A percentile compares a stretch with the other conserved stretches of the same genome.
These are phyloP conservation scores for Sinhomidia bicolor DNA, from an alignment of 2,888 invertebrate genomes.

Conservation along the genomic window DNA sequence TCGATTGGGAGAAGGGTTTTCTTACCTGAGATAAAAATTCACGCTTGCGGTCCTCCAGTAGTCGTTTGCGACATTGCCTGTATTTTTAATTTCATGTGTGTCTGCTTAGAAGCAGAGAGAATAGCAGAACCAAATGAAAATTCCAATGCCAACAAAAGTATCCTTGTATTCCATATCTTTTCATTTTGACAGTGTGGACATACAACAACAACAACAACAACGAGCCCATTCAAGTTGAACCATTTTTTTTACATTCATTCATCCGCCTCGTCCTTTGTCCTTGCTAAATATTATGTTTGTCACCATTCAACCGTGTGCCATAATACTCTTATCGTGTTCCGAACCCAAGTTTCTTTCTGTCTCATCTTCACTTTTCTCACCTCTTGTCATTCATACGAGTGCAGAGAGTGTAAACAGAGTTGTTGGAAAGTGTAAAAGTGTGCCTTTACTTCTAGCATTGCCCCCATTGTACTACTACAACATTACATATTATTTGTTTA, in stretches of 20 bases:
- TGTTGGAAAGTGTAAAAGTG: constrained; percentile 61
- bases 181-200: not conserved
- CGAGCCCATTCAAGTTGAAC: not conserved
- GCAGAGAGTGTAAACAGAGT: not conserved
- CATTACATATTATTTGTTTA: not conserved
- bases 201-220: not conserved
- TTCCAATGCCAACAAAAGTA: no score
- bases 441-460: constrained; percentile 12
- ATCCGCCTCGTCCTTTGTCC: not conserved
- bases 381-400: not conserved
- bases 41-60: no score
- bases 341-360: not conserved
- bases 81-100: no score
- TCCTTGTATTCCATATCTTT: no score
- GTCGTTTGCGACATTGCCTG: no score
- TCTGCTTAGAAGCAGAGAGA: no score
- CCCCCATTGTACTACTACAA: not conserved
- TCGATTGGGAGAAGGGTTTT: no score
- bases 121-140: no score
- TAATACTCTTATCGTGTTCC: constrained; percentile 64
- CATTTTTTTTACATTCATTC: constrained; percentile 41
- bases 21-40: no score
- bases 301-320: constrained; percentile 62
- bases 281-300: constrained; percentile 43
- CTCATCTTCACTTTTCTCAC: constrained; percentile 8